These are phyloP conservation scores for Globodera rostochiensis DNA, from an alignment of 1,140 invertebrate species.

Conservation along the genomic window DNA sequence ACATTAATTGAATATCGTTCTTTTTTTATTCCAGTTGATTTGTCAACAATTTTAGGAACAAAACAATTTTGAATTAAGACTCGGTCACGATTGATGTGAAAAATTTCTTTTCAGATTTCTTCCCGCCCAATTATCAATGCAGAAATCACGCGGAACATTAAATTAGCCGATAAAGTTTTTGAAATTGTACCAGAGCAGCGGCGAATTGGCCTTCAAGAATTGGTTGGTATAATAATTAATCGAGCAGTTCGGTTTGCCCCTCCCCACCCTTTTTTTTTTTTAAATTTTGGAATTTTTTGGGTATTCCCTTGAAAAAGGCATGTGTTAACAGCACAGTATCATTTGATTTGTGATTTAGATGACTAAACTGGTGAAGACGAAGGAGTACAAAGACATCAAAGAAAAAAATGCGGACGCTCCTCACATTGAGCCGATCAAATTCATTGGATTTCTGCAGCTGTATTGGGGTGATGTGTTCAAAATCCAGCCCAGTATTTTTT, in stretches of 20 bases:
- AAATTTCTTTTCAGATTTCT: neutral
- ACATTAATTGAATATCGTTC: neutral
- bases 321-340: neutral
- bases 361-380: constrained; percentile 1
- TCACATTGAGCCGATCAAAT: constrained; percentile 31
- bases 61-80: no score
- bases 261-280: no score
- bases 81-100: no score
- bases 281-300: no score
- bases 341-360: constrained; percentile 2
- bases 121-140: constrained; percentile 11
- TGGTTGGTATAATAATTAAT: constrained; percentile 6
- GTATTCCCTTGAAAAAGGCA: neutral
- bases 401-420: constrained; percentile 7
- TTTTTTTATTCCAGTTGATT: no score
- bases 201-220: constrained; percentile 7
- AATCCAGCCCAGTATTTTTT: neutral
- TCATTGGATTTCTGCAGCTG: constrained; percentile 24
- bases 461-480: constrained; percentile 27
- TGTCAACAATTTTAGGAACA: no score
- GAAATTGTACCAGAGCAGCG: constrained; percentile 28
- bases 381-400: constrained; percentile 24
- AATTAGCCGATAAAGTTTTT: constrained; percentile 28
- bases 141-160: constrained; percentile 11
- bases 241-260: no score